phyloP scores from a whole-genome alignment of 1,140 invertebrate species.

The Sarcophaga peregrina region DNA sequence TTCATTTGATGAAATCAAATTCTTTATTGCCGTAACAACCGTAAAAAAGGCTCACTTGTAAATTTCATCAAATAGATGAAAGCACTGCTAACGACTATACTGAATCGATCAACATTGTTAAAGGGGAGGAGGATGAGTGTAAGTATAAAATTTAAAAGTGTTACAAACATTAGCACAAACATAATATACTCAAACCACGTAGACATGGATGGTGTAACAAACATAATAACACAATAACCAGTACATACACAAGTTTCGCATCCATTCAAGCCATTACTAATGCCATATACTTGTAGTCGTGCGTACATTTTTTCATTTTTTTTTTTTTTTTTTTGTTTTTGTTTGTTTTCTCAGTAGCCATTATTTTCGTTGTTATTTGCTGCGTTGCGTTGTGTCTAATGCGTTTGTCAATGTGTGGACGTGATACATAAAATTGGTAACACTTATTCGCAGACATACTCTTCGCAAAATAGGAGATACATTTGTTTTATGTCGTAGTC shows the following conservation, averaged over 20 bases:
- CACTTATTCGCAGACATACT: constrained; percentile 1
- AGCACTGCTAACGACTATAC: too few species aligned
- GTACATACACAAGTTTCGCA: constrained; percentile 38
- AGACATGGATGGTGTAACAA: not conserved
- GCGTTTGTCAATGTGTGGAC: constrained; percentile 35
- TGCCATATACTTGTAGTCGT: not conserved
- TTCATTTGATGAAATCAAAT: too few species aligned
- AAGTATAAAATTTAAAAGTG: not conserved
- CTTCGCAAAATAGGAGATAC: not conserved
- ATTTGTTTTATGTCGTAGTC: not conserved
- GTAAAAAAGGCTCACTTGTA: too few species aligned
- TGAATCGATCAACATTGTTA: too few species aligned
- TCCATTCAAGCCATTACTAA: not conserved
- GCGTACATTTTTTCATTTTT: not conserved
- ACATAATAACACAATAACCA: constrained; percentile 34
- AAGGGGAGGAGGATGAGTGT: too few species aligned
- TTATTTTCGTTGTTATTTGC: too few species aligned
- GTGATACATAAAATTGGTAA: constrained; percentile 38
- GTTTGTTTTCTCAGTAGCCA: not conserved
- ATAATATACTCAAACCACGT: not conserved
- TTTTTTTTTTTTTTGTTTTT: not conserved
- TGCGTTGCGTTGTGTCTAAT: not conserved
- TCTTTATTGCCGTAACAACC: too few species aligned
- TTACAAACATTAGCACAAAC: not conserved
- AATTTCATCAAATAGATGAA: too few species aligned